Percentiles rank a stretch among this genome's conserved stretches.
phyloP scores from a whole-genome alignment of 2,113 vertebrate genomes.

The Blennius ocellaris region DNA sequence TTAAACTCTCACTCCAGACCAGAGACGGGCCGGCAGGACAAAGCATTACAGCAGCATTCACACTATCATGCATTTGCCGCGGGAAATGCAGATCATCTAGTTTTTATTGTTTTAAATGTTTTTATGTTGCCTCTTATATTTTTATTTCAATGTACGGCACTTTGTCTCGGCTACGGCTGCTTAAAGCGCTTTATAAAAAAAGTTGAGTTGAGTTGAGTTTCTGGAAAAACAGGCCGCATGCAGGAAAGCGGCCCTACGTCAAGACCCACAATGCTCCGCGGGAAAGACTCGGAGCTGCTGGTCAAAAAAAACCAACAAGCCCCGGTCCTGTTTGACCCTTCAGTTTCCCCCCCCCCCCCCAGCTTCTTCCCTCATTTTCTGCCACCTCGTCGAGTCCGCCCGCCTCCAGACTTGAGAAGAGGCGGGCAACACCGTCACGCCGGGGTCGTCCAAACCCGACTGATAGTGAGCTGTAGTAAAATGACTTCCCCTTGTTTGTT shows the following conservation, averaged over 20 bases:
- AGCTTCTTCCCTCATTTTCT: constrained; percentile 68
- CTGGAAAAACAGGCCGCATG: constrained; percentile 31
- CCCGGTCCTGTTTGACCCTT: constrained; percentile 60
- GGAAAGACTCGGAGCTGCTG: constrained; percentile 37
- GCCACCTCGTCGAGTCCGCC: constrained; percentile 54
- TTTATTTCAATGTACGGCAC: too few species aligned
- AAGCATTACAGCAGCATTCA: too few species aligned
- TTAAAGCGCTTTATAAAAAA: too few species aligned
- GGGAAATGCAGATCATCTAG: too few species aligned
- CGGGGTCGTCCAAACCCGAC: constrained; percentile 61
- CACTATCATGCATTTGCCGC: too few species aligned
- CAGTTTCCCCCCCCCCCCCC: constrained; percentile 58
- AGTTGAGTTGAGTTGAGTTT: too few species aligned
- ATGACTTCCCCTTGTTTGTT: constrained; percentile 84
- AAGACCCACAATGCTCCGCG: constrained; percentile 28
- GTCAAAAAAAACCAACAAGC: constrained; percentile 54
- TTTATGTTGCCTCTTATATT: too few species aligned
- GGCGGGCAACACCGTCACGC: constrained; percentile 45
- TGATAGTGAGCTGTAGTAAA: constrained; percentile 68
- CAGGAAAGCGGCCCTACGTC: constrained; percentile 63
- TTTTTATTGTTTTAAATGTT: too few species aligned
- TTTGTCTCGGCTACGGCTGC: too few species aligned
- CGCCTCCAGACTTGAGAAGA: constrained; percentile 55
- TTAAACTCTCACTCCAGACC: too few species aligned
- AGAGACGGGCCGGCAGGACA: too few species aligned